These are phyloP conservation scores for Tonatia bakeri DNA, from an alignment of 2,113 vertebrate genomes.

Conservation along the genomic window DNA sequence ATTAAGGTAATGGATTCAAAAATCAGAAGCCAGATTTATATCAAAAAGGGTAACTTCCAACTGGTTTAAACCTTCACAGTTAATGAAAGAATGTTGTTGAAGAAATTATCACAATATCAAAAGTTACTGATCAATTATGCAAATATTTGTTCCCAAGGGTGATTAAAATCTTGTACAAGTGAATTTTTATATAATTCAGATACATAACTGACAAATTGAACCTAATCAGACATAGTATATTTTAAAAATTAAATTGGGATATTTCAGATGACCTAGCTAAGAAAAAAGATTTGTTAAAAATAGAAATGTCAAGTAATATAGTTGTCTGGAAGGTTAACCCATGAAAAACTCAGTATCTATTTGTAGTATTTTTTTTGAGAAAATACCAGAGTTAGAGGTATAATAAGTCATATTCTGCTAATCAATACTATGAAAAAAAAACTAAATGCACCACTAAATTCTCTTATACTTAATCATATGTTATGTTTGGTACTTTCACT, in stretches of 20 bases:
- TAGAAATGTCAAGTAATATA: slow-evolving; percentile 12
- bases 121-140: slow-evolving; percentile 36
- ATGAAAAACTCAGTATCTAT: not conserved
- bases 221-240: slow-evolving; percentile 23
- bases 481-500: not conserved
- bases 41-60: slow-evolving; percentile 28
- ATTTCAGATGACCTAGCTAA: not conserved
- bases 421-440: not conserved
- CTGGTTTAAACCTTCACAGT: not conserved
- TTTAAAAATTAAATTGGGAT: slow-evolving; percentile 1
- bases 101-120: not conserved
- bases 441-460: not conserved
- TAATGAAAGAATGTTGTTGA: slow-evolving; percentile 40
- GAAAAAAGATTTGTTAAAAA: slow-evolving; percentile 17
- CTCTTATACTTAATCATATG: not conserved
- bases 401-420: not conserved
- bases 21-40: slow-evolving; percentile 54
- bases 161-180: slow-evolving; percentile 42
- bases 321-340: not conserved
- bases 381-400: not conserved
- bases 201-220: slow-evolving; percentile 34
- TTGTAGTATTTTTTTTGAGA: not conserved
- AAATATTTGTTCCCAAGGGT: slow-evolving; percentile 49
- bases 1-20: slow-evolving; percentile 53
- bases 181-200: not conserved